Percentiles rank a stretch among this genome's conserved stretches.
phyloP scores from a whole-genome alignment of 53 echinoderm and acorn worm genomes.

The Echinarachnius parma region DNA sequence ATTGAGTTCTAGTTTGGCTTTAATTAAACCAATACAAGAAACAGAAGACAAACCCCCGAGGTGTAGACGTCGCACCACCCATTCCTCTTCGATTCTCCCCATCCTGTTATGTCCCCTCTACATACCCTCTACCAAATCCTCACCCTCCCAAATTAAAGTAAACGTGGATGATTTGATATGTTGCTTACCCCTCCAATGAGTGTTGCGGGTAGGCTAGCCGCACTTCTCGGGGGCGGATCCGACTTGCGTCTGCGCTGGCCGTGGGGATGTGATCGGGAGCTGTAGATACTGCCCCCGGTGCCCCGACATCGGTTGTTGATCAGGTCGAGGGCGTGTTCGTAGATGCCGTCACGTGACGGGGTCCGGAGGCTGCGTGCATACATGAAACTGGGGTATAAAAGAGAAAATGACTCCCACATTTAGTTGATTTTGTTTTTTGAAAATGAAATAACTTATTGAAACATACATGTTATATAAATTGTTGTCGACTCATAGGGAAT shows the following conservation, averaged over 20 bases:
- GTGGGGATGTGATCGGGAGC: constrained; percentile 20
- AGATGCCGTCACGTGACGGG: constrained; percentile 67
- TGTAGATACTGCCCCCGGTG: constrained; percentile 3
- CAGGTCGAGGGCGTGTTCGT: constrained; percentile 78
- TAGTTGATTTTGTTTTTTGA: not conserved
- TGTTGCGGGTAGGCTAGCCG: constrained; percentile 19
- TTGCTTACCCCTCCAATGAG: constrained; percentile 32
- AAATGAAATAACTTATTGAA: too few relatives aligned
- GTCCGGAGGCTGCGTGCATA: constrained; percentile 49
- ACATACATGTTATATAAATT: too few relatives aligned
- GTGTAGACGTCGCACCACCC: too few relatives aligned
- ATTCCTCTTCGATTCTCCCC: too few relatives aligned
- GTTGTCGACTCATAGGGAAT: too few relatives aligned
- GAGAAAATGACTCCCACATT: not conserved
- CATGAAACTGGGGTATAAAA: constrained; percentile 18
- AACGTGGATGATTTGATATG: too few relatives aligned
- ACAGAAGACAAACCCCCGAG: too few relatives aligned
- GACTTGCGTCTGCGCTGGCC: not conserved
- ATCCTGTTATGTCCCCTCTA: too few relatives aligned
- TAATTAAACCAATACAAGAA: too few relatives aligned
- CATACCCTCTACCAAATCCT: too few relatives aligned
- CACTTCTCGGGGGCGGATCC: constrained; percentile 26
- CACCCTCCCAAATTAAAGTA: too few relatives aligned
- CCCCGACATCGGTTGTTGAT: constrained; percentile 81
- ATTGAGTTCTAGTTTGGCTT: too few relatives aligned